These are phyloP conservation scores for Polypterus bichir DNA, from an alignment of 2,113 vertebrate species.

Conservation along the genomic window DNA sequence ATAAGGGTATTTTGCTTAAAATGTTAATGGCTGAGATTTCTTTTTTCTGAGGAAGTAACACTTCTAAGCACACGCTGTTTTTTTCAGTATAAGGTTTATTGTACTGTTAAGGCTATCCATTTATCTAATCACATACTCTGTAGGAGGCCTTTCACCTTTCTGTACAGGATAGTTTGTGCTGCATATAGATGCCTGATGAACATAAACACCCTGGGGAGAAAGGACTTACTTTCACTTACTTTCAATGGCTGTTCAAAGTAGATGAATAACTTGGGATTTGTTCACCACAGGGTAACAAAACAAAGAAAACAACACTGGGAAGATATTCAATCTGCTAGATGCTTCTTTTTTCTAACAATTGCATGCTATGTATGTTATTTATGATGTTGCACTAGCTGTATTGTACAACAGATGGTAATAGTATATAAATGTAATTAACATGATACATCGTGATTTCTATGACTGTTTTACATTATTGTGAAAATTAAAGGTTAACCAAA, in stretches of 20 bases:
- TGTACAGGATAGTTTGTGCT: neutral
- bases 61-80: conserved; percentile 16
- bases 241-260: neutral
- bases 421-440: too few species aligned
- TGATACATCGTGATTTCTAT: too few species aligned
- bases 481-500: too few species aligned
- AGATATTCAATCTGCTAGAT: neutral
- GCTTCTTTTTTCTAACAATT: neutral
- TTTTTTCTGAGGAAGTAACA: conserved; percentile 8
- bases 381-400: too few species aligned
- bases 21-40: conserved; percentile 2
- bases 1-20: conserved; percentile 5
- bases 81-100: conserved; percentile 15
- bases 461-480: too few species aligned
- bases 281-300: too few species aligned
- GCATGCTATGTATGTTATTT: too few species aligned
- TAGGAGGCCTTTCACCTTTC: conserved; percentile 20
- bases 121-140: conserved; percentile 27
- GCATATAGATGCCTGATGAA: conserved; percentile 8
- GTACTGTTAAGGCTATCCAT: conserved; percentile 20
- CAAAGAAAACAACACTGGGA: neutral
- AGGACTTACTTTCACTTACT: neutral
- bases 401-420: too few species aligned
- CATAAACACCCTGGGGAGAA: conserved; percentile 5
- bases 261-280: too few species aligned